Percentiles rank a stretch among this genome's conserved stretches.
These are phyloP conservation scores for Gryllus longicercus DNA, from an alignment of 2,888 invertebrate species.

Conservation along the genomic window DNA sequence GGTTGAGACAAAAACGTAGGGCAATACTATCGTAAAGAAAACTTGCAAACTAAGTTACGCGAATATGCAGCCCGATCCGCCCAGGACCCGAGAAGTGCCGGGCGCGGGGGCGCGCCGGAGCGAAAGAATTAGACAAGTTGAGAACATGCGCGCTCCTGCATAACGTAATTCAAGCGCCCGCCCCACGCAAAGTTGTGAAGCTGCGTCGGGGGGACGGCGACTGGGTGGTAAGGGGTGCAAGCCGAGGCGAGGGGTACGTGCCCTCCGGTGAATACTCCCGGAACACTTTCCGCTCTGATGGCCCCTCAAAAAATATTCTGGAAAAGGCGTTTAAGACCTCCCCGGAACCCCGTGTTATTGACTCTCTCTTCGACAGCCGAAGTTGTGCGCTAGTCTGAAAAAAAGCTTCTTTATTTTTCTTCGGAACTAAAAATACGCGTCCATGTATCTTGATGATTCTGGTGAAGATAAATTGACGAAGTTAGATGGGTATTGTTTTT, in stretches of 20 bases:
- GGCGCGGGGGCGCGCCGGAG: not conserved
- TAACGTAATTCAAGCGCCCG: not conserved
- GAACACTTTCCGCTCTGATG: not conserved
- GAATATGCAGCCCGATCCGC: too few species aligned
- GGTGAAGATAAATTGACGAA: too few species aligned
- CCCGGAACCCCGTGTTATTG: not conserved
- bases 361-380: not conserved
- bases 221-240: not conserved
- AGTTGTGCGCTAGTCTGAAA: too few species aligned
- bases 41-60: too few species aligned
- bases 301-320: not conserved
- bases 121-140: conserved; percentile 2
- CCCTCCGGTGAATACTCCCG: not conserved
- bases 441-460: too few species aligned
- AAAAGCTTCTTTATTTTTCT: too few species aligned
- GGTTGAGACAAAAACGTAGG: too few species aligned
- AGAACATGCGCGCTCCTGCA: not conserved
- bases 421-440: too few species aligned
- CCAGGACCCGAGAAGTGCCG: too few species aligned
- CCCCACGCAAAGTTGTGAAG: not conserved
- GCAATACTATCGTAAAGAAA: too few species aligned
- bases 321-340: not conserved
- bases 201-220: not conserved
- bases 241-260: not conserved
- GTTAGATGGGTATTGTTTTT: too few species aligned